Percentiles rank a stretch among this genome's conserved stretches.
Conservation (phyloP, 2,888 invertebrate species). For the Drosophila algonquin region DNA sequence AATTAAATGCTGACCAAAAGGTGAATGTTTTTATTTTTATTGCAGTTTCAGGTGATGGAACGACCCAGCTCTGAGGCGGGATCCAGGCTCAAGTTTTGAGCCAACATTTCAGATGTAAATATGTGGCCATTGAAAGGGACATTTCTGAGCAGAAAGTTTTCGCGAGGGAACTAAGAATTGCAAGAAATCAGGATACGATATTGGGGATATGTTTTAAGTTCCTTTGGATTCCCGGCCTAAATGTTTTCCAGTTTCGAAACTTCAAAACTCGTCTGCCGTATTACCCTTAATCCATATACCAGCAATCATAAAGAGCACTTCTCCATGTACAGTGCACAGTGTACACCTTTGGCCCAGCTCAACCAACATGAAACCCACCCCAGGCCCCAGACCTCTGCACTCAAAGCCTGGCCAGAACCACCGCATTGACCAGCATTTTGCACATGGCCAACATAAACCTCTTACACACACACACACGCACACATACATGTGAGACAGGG, state of each 20-base stretch:
- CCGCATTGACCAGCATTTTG: constrained; percentile 25
- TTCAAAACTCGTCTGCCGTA: too few species aligned
- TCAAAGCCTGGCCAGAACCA: constrained; percentile 2
- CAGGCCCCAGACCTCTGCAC: constrained; percentile 12
- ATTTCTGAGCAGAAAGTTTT: background rate
- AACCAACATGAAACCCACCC: constrained; percentile 5
- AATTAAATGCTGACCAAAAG: constrained; percentile 62
- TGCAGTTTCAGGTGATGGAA: background rate
- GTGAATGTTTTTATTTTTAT: constrained; percentile 32
- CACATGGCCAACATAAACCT: constrained; percentile 41
- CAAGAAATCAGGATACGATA: too few species aligned
- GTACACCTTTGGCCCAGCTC: too few species aligned
- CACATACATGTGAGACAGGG: background rate
- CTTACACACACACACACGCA: background rate
- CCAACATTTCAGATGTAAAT: background rate
- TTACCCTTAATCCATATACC: too few species aligned
- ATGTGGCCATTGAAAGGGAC: background rate
- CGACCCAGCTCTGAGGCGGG: too few species aligned
- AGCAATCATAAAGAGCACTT: too few species aligned
- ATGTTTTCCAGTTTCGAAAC: too few species aligned
- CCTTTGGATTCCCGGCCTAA: too few species aligned
- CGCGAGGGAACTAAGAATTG: background rate
- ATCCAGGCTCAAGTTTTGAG: too few species aligned
- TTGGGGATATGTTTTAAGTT: too few species aligned
- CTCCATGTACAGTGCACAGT: too few species aligned